Evolutionary conservation across 2,113 vertebrate species (phyloP).

Genomic region (Anarhynchus alexandrinus): DNA sequence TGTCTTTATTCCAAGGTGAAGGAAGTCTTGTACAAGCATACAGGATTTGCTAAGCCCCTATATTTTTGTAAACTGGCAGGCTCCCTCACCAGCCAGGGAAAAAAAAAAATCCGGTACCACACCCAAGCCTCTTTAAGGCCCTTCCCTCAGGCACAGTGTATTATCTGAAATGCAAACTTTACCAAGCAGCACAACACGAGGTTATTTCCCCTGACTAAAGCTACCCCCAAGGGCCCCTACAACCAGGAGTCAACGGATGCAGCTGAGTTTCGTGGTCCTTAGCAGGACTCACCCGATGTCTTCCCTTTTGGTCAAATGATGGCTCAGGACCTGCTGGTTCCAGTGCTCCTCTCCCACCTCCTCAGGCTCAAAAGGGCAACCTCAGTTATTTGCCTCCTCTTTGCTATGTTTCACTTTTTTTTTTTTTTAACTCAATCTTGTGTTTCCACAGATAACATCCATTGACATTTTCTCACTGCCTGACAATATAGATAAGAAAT

Average conservation of each 20-base stretch:
- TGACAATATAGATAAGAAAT: constrained; percentile 25
- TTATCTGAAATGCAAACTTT: neutral
- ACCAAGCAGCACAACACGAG: neutral
- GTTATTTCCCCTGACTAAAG: neutral
- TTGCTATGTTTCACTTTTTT: neutral
- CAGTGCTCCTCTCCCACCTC: neutral
- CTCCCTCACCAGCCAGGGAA: neutral
- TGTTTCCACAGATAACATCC: constrained; percentile 59
- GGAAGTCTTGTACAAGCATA: neutral
- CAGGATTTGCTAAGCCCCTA: neutral
- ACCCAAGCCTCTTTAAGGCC: neutral
- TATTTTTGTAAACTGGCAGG: constrained; percentile 10
- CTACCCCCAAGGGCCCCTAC: neutral
- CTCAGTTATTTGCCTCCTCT: neutral
- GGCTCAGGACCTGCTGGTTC: neutral
- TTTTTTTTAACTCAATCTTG: neutral
- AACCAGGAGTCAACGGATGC: neutral
- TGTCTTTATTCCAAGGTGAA: neutral
- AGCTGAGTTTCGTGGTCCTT: neutral
- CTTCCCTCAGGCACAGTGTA: neutral
- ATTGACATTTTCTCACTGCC: constrained; percentile 43
- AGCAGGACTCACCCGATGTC: neutral
- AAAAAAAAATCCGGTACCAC: neutral
- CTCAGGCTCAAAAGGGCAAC: neutral
- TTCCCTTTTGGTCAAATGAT: neutral